Percentiles rank a stretch among this genome's conserved stretches.
Conservation (phyloP, 2,888 invertebrate genomes). For the Cheilosia scutellata region DNA sequence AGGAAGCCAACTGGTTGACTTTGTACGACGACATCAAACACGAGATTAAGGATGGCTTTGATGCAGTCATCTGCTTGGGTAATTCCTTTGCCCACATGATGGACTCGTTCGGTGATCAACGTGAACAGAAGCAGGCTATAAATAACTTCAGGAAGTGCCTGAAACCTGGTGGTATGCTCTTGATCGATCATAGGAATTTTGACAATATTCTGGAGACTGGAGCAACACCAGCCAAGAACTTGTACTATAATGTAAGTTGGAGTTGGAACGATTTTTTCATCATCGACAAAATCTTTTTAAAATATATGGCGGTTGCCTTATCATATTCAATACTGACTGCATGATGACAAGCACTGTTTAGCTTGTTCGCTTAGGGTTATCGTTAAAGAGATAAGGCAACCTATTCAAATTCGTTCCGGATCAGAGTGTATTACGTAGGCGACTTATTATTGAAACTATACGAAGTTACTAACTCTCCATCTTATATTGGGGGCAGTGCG, state of each 20-base stretch:
- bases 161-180: constrained; percentile 92
- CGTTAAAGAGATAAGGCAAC: constrained; percentile 18
- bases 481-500: too few relatives aligned
- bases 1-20: constrained; percentile 96
- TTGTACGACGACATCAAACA: constrained; percentile 89
- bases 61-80: constrained; percentile 95
- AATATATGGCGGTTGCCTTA: neutral
- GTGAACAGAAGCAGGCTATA: constrained; percentile 91
- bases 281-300: neutral
- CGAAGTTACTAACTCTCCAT: too few relatives aligned
- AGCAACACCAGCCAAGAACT: constrained; percentile 91
- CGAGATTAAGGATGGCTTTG: constrained; percentile 88
- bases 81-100: constrained; percentile 96
- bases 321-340: neutral
- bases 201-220: constrained; percentile 92
- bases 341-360: neutral
- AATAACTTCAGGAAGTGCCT: constrained; percentile 92
- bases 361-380: constrained; percentile 27
- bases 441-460: too few relatives aligned
- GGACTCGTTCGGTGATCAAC: constrained; percentile 91
- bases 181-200: constrained; percentile 96
- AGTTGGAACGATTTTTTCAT: constrained; percentile 82
- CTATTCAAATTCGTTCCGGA: neutral
- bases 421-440: neutral
- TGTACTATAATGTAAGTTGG: constrained; percentile 93